These are phyloP conservation scores for Linnaemya vulpina DNA, from an alignment of 2,888 invertebrate genomes.

Conservation along the genomic window DNA sequence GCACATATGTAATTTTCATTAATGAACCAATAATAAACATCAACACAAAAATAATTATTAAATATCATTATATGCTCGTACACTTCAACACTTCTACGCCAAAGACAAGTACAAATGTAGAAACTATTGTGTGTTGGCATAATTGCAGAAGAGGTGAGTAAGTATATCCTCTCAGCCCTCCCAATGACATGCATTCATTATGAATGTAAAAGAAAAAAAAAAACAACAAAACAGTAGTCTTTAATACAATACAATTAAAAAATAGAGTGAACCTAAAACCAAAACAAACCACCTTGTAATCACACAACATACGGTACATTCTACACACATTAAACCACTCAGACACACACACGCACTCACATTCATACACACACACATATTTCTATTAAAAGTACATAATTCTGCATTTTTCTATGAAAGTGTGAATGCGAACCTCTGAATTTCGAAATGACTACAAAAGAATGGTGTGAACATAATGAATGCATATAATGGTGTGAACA, in stretches of 20 bases:
- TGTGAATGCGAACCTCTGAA: slow-evolving; percentile 17
- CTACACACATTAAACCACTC: not conserved
- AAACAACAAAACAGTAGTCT: slow-evolving; percentile 3
- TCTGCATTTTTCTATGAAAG: not conserved
- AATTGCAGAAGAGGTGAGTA: slow-evolving; percentile 1
- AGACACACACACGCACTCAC: not conserved
- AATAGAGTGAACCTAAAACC: slow-evolving; percentile 39
- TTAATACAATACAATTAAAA: slow-evolving; percentile 12
- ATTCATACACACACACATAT: not conserved
- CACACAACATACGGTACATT: slow-evolving; percentile 16
- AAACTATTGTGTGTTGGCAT: not conserved
- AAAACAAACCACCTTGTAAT: slow-evolving; percentile 65
- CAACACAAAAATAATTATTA: slow-evolving; percentile 19
- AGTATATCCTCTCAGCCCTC: slow-evolving; percentile 14
- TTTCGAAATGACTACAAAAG: slow-evolving; percentile 40
- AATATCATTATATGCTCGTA: slow-evolving; percentile 47
- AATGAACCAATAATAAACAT: slow-evolving; percentile 48
- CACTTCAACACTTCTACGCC: slow-evolving; percentile 44
- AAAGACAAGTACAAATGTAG: not conserved
- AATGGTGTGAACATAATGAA: slow-evolving; percentile 63
- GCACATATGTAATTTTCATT: slow-evolving; percentile 26
- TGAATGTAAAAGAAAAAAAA: not conserved
- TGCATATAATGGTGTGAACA: slow-evolving; percentile 46
- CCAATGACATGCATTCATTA: not conserved
- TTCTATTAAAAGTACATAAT: not conserved